phyloP scores from a whole-genome alignment of 2,888 invertebrate genomes.

The Dryococelus australis region DNA sequence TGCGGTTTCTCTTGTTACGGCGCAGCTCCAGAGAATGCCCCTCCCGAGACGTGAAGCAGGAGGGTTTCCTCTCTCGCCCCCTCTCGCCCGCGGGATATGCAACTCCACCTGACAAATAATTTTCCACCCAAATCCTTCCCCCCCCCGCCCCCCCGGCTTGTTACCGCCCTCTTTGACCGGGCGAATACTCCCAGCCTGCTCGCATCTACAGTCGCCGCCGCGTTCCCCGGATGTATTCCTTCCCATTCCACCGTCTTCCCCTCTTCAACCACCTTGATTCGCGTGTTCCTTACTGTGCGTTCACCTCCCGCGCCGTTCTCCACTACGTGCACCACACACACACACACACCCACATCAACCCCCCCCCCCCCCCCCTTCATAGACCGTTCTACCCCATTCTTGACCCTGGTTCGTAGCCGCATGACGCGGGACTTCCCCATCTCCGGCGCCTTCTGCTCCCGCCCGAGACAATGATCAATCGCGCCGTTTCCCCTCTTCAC shows the following conservation, averaged over 20 bases:
- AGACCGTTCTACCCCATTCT: too few relatives aligned
- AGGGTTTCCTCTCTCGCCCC: too few relatives aligned
- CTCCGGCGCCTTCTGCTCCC: too few relatives aligned
- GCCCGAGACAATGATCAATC: too few relatives aligned
- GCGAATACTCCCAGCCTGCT: not conserved
- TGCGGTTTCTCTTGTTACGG: too few relatives aligned
- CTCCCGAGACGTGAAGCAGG: not conserved
- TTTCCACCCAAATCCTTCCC: not conserved
- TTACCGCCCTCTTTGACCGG: not conserved
- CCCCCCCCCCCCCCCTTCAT: too few relatives aligned
- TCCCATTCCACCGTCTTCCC: not conserved
- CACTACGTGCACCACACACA: not conserved
- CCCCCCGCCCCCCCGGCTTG: not conserved
- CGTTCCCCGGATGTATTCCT: not conserved
- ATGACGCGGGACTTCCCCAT: too few relatives aligned
- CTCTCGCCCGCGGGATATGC: constrained; percentile 3
- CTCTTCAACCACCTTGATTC: not conserved
- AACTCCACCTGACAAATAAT: constrained; percentile 16
- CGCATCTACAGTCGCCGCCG: not conserved
- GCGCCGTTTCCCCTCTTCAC: too few relatives aligned
- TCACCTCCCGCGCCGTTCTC: not conserved
- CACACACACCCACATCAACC: too few relatives aligned
- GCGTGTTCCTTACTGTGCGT: too few relatives aligned
- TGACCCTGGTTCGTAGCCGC: too few relatives aligned
- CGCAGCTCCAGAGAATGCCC: not conserved